Percentiles rank a stretch among this genome's conserved stretches.
Conservation (phyloP, 2,888 invertebrate genomes). For the Chironomus riparius region DNA sequence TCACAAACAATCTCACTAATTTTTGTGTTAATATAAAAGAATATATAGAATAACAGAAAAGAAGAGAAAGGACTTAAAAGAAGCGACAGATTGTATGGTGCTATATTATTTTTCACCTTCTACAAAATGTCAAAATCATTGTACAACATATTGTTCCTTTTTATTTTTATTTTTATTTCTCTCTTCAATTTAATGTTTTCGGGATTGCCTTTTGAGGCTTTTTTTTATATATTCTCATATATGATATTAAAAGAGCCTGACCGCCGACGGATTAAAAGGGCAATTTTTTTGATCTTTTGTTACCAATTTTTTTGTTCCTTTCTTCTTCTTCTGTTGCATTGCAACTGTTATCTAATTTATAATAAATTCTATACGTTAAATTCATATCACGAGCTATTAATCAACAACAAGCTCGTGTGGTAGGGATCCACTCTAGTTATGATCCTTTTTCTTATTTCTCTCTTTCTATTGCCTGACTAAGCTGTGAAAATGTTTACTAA, state of each 20-base stretch:
- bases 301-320: neutral
- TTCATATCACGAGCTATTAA: conserved; percentile 21
- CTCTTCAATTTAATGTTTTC: neutral
- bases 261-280: conserved; percentile 27
- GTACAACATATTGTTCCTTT: conserved; percentile 14
- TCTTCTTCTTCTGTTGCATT: conserved; percentile 9
- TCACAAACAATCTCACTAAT: too few relatives aligned
- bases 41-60: neutral
- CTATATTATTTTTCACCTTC: conserved; percentile 25
- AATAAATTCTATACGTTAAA: conserved; percentile 19
- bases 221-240: neutral
- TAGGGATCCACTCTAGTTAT: neutral
- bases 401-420: conserved; percentile 14
- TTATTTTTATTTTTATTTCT: too few relatives aligned
- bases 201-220: neutral
- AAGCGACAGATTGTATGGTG: conserved; percentile 19
- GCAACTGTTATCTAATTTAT: conserved; percentile 27
- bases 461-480: neutral
- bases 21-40: neutral
- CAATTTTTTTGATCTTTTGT: conserved; percentile 26
- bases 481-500: neutral
- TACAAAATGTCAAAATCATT: conserved; percentile 26
- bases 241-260: conserved; percentile 15
- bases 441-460: neutral
- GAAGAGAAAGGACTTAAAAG: neutral